Evolutionary conservation across 2,888 invertebrate genomes (phyloP).

Genomic region (Drosophila barbarae): DNA sequence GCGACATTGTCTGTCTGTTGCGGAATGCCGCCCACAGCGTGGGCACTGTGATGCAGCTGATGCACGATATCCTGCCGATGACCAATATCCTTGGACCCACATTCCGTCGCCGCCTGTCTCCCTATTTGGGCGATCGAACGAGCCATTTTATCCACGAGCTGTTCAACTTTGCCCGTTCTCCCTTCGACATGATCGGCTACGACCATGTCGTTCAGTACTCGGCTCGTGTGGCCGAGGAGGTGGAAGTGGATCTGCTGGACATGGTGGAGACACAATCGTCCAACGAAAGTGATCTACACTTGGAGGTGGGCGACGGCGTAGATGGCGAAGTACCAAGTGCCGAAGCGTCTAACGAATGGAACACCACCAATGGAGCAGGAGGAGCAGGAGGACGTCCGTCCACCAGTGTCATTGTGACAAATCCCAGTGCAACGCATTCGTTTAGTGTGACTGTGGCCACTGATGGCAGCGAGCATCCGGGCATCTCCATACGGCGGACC

Average conservation of each 20-base stretch:
- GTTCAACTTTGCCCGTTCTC: conserved; percentile 91
- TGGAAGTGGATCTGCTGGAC: conserved; percentile 74
- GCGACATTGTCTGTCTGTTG: conserved; percentile 88
- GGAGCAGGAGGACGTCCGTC: conserved; percentile 43
- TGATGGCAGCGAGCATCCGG: conserved; percentile 69
- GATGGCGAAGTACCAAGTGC: conserved; percentile 16
- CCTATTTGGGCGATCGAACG: conserved; percentile 86
- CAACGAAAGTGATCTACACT: conserved; percentile 43
- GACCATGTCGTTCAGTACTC: conserved; percentile 86
- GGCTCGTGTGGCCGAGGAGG: conserved; percentile 77
- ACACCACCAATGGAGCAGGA: not conserved
- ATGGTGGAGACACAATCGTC: conserved; percentile 66
- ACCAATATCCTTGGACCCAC: conserved; percentile 82
- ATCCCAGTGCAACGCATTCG: conserved; percentile 69
- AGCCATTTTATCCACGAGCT: conserved; percentile 95
- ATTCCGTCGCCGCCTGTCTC: conserved; percentile 85
- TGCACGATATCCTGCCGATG: conserved; percentile 85
- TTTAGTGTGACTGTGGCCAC: conserved; percentile 70
- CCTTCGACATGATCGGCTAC: conserved; percentile 91
- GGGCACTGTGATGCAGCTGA: conserved; percentile 84
- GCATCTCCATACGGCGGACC: conserved; percentile 64
- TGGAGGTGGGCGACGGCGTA: conserved; percentile 29
- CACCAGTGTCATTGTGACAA: conserved; percentile 65
- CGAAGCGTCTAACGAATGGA: conserved; percentile 26
- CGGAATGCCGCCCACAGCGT: conserved; percentile 83